Evolutionary conservation across 1,140 invertebrate species (phyloP).

Genomic region (Bombus superbus): DNA sequence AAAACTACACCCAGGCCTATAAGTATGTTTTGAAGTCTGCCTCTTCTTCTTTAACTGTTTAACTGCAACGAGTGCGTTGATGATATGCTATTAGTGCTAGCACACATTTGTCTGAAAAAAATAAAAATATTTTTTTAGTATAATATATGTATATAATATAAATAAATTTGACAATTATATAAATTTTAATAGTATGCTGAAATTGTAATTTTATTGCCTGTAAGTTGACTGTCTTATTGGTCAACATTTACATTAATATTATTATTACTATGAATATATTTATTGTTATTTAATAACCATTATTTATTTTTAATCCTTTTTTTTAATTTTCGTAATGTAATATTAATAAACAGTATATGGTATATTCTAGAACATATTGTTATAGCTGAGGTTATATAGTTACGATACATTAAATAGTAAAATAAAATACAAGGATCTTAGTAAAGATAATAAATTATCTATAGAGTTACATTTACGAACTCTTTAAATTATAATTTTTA

Average conservation of each 20-base stretch:
- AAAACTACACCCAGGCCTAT: not conserved
- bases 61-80: not conserved
- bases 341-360: not conserved
- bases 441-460: not conserved
- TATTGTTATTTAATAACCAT: not conserved
- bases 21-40: slow-evolving; percentile 10
- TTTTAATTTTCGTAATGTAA: not conserved
- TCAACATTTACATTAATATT: not conserved
- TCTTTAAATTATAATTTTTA: not conserved
- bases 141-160: not conserved
- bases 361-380: not conserved
- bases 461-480: not conserved
- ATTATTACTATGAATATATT: not conserved
- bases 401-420: not conserved
- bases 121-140: not conserved
- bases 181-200: not conserved
- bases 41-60: slow-evolving; percentile 36
- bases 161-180: not conserved
- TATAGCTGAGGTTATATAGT: slow-evolving; percentile 1
- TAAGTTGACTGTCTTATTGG: not conserved
- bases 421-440: not conserved
- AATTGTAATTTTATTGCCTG: not conserved
- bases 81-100: slow-evolving; percentile 28
- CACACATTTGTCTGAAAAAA: slow-evolving; percentile 52
- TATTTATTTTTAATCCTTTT: no score